Percentiles rank a stretch among this genome's conserved stretches.
Conservation (phyloP, 2,888 invertebrate genomes). For the Andrena fulva region DNA sequence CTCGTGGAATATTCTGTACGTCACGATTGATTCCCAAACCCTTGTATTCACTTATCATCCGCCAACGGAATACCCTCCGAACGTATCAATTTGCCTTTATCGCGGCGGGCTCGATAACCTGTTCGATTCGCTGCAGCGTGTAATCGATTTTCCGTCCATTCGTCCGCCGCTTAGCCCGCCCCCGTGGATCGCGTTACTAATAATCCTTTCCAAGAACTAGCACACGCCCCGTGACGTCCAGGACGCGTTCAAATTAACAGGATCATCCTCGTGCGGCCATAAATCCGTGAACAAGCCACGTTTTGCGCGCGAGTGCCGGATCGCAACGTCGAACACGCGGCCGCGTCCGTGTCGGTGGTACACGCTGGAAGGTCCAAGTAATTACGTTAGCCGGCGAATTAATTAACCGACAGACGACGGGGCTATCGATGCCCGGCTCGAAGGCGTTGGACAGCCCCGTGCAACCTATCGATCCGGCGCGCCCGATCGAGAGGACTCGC, state of each 20-base stretch:
- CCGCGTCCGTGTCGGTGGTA: conserved; percentile 22
- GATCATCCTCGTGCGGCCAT: conserved; percentile 66
- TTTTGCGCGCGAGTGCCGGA: conserved; percentile 29
- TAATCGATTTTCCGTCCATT: conserved; percentile 26
- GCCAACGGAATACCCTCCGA: too few species aligned
- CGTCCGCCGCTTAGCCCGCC: conserved; percentile 21
- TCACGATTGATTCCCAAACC: too few species aligned
- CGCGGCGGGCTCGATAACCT: neutral
- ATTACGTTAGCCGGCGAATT: conserved; percentile 81
- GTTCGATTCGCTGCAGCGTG: neutral
- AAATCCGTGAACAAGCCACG: conserved; percentile 65
- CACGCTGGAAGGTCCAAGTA: conserved; percentile 69
- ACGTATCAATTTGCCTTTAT: neutral
- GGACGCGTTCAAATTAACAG: conserved; percentile 65
- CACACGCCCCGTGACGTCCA: conserved; percentile 25
- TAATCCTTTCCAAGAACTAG: conserved; percentile 50
- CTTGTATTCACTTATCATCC: too few species aligned
- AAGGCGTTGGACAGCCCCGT: conserved; percentile 65
- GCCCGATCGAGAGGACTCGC: conserved; percentile 47
- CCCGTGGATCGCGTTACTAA: conserved; percentile 42
- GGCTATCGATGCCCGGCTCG: conserved; percentile 70
- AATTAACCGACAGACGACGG: conserved; percentile 78
- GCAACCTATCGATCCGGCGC: conserved; percentile 65
- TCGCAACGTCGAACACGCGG: conserved; percentile 16
- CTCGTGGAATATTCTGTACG: too few species aligned